Evolutionary conservation across 2,888 invertebrate genomes (phyloP), one percentile per base, ranked within the genome.

Genomic region (Cerceris ruficornis): DNA sequence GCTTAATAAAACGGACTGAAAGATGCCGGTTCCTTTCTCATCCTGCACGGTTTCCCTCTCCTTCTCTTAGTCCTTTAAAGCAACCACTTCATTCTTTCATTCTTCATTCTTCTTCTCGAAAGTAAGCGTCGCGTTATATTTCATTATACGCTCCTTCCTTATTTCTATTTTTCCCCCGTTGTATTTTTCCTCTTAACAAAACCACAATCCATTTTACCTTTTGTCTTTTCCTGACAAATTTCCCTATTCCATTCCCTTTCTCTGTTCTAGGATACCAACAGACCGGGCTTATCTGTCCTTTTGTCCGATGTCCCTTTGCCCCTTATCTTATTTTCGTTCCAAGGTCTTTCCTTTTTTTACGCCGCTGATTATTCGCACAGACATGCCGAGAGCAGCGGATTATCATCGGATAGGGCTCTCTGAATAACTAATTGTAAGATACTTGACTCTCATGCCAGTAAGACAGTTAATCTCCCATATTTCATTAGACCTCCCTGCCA

Each of bases 381-480:
- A 55, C 17, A 11, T 6, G 28, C 28, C 28, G 28, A 28, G 28
- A 28, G 28, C 28, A 28, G 28, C 28, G 28, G 28, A 28, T 28
- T 28, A 28, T 28, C 28, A 28, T 28, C 28, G 28, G 58, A 58
- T 39, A 58, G 41, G n/a, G 15, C 46, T 46, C 15, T 52, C 49
- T 28, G 60, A 61, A 55, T 57, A 9, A 55, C 13, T 54, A 17
- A 52, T 28, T 28, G 28, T 28, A 28, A 49, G 8, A 39, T 59
- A 55, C 60, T 71, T 42, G 41, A 13, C 13, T 55, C 70, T 11
- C 42, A 43, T 28, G 54, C 50, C 59, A 39, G n/a, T 64, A 74
- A 76, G 55, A 69, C 74, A 49, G 59, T 55, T 75, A 75, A 77
- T 75, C 75, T 58, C 49, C 41, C 70, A 58, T 49, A 71, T 75